These are phyloP conservation scores for Phylloscopus collybita DNA, from an alignment of 2,797 vertebrate genomes.

Conservation along the genomic window DNA sequence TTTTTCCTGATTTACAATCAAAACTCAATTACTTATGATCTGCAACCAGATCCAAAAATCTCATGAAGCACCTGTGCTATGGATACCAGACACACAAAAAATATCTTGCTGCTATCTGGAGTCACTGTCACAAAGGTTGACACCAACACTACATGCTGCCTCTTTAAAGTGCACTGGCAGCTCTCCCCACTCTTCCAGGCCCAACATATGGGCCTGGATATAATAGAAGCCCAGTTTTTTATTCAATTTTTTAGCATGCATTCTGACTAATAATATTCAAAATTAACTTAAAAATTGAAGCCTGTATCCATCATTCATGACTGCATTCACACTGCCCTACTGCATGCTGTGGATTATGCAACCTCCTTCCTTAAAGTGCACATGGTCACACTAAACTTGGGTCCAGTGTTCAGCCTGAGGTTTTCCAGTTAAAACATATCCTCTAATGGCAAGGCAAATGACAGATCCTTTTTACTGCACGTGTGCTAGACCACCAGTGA, in stretches of 20 bases:
- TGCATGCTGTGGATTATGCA: background rate
- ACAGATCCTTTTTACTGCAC: background rate
- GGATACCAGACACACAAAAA: background rate
- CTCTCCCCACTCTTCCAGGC: background rate
- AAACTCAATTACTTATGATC: background rate
- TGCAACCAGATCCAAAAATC: background rate
- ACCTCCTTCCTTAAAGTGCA: background rate
- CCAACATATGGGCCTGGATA: background rate
- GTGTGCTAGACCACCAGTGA: background rate
- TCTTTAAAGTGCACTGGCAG: background rate
- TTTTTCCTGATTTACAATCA: background rate
- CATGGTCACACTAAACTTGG: fast-evolving
- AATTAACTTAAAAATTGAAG: background rate
- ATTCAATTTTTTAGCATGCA: background rate
- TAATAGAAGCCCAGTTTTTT: fast-evolving
- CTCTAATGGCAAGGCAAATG: background rate
- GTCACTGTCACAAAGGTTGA: background rate
- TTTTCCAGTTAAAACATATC: background rate
- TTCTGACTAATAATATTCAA: background rate
- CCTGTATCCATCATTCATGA: background rate
- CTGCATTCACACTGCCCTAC: background rate
- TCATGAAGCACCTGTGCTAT: background rate
- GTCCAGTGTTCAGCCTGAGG: background rate
- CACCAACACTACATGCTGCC: background rate
- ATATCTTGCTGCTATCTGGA: background rate